Evolutionary conservation across 2,797 vertebrate species (phyloP), one percentile per base, ranked within the genome.

Genomic region (Betta splendens): DNA sequence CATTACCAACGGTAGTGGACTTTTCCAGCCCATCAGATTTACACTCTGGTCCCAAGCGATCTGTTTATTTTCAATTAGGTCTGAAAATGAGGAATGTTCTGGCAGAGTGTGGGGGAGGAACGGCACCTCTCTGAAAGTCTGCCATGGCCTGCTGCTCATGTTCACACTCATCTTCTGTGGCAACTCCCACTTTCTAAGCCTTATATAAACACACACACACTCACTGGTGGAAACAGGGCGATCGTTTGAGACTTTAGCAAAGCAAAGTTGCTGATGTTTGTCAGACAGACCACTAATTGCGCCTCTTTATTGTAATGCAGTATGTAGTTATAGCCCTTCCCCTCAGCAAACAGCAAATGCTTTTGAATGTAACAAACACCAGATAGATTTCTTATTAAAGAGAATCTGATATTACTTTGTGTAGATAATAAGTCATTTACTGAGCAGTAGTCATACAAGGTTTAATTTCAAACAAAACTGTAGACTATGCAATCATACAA

Each of bases 1-100:
- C 75, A 83, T 84, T 74, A 74, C 50, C 73, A 80, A 69, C 74
- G 64, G 64, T 61, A 40, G 76, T 77, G 77, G 88, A 88, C 80
- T 87, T 87, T 59, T 83, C 76, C 79, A 89, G 81, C 79, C 86
- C 79, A 87, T 89, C 86, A 87, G 79, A 91, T 87, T 83, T 81
- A 80, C 70, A 78, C 74, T 72, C 49, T 10, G 29, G 72, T 88
- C 85, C 77, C 79, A 49, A 38, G 85, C 31, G 87, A 85, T 86
- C 83, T 82, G 86, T 91, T 90, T 88, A 84, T 86, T 91, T 91
- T 91, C 87, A 92, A 90, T 92, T 89, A 90, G 75, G 64, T 72
- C 60, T 70, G 71, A 78, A 79, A 79, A 76, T 75, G 75, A 85
- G 60, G 59, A 71, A 81, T 84, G 56, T 71, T 72, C 72, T 83